phyloP scores from a whole-genome alignment of 2,113 vertebrate species.

The Rhodinocichla rosea region DNA sequence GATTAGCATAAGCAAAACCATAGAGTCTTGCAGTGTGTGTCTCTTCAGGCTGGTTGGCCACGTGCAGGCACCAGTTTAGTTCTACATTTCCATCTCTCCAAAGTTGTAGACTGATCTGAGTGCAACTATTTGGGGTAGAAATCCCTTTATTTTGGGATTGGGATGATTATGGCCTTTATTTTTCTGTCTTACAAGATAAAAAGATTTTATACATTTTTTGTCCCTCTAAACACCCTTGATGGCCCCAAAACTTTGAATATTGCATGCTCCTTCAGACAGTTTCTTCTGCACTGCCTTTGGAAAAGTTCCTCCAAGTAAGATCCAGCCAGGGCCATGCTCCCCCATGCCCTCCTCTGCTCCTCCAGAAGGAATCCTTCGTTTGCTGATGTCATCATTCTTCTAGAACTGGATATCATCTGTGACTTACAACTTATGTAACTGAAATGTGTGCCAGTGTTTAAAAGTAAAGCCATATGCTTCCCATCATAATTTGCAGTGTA shows the following conservation, averaged over 20 bases:
- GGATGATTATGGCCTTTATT: not conserved
- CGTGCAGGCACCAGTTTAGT: not conserved
- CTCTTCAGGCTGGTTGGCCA: not conserved
- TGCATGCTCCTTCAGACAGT: not conserved
- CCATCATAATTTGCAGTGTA: not conserved
- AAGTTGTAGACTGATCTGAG: not conserved
- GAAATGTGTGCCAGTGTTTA: not conserved
- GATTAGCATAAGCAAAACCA: not conserved
- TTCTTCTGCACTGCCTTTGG: not conserved
- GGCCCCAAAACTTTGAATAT: not conserved
- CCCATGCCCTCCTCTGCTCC: not conserved
- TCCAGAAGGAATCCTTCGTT: not conserved
- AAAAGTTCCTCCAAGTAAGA: not conserved
- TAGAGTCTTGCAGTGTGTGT: not conserved
- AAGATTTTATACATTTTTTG: not conserved
- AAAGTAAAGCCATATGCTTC: slow-evolving; percentile 3
- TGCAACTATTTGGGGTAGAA: not conserved
- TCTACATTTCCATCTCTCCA: not conserved
- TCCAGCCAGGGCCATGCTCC: not conserved
- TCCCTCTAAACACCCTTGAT: not conserved
- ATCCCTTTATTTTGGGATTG: not conserved
- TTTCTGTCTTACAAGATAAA: not conserved
- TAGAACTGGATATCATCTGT: not conserved
- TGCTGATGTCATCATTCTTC: not conserved
- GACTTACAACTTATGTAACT: not conserved